Conservation (phyloP, 2,113 vertebrate genomes). For the Myocastor coypus region DNA sequence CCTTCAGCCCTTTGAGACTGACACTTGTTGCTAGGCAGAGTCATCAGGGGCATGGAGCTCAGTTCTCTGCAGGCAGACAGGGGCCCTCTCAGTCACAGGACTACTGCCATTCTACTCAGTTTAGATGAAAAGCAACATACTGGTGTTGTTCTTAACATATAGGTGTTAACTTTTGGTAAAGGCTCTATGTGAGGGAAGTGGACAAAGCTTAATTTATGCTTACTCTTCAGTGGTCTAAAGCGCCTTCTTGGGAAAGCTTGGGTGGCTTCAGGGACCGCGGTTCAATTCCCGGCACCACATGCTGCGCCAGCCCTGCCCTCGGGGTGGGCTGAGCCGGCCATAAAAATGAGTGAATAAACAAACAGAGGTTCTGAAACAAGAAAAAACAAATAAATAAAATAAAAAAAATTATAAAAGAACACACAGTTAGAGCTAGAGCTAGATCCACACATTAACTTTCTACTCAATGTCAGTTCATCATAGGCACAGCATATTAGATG, state of each 20-base stretch:
- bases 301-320: too few species aligned
- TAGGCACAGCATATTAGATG: background rate
- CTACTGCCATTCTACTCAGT: background rate
- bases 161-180: background rate
- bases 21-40: slow-evolving; percentile 37
- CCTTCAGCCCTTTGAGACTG: background rate
- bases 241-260: too few species aligned
- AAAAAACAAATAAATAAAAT: too few species aligned
- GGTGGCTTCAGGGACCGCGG: too few species aligned
- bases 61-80: slow-evolving; percentile 7
- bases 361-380: too few species aligned
- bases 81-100: background rate
- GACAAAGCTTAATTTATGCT: background rate
- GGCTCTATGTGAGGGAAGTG: background rate
- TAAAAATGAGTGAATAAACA: too few species aligned
- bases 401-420: too few species aligned
- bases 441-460: background rate
- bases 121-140: background rate
- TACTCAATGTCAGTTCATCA: background rate
- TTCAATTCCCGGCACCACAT: too few species aligned
- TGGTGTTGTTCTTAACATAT: slow-evolving; percentile 37
- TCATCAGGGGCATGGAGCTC: background rate
- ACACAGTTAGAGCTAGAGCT: background rate
- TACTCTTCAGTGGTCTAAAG: too few species aligned
- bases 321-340: too few species aligned